phyloP scores from a whole-genome alignment of 1,140 invertebrate genomes.

The Globodera ellingtonae region DNA sequence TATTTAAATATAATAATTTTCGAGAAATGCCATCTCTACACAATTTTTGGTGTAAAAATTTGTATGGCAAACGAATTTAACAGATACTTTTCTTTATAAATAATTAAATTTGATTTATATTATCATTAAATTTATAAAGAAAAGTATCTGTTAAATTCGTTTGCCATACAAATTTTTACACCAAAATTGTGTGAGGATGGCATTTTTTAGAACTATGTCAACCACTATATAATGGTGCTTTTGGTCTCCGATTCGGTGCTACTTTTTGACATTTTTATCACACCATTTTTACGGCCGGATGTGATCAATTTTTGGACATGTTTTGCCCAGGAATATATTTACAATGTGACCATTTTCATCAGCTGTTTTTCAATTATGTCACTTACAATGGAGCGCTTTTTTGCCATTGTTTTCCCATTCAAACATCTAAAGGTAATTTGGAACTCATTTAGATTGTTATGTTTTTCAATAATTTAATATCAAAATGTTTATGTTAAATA shows the following conservation, averaged over 20 bases:
- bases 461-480: neutral
- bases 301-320: neutral
- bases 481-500: too few relatives aligned
- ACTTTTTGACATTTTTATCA: neutral
- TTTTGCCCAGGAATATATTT: neutral
- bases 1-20: too few relatives aligned
- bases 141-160: too few relatives aligned
- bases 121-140: too few relatives aligned
- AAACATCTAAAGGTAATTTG: neutral
- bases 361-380: slow-evolving; percentile 1
- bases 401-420: neutral
- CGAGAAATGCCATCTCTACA: too few relatives aligned
- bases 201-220: neutral
- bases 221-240: neutral
- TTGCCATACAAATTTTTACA: too few relatives aligned
- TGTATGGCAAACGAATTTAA: too few relatives aligned
- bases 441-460: neutral
- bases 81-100: too few relatives aligned
- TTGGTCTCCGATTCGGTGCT: neutral
- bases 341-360: slow-evolving; percentile 3
- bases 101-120: too few relatives aligned
- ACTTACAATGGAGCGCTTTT: neutral
- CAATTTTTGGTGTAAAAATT: too few relatives aligned
- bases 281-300: neutral
- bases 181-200: too few relatives aligned